phyloP scores from a whole-genome alignment of 2,113 vertebrate genomes.

The Macrotis lagotis region DNA sequence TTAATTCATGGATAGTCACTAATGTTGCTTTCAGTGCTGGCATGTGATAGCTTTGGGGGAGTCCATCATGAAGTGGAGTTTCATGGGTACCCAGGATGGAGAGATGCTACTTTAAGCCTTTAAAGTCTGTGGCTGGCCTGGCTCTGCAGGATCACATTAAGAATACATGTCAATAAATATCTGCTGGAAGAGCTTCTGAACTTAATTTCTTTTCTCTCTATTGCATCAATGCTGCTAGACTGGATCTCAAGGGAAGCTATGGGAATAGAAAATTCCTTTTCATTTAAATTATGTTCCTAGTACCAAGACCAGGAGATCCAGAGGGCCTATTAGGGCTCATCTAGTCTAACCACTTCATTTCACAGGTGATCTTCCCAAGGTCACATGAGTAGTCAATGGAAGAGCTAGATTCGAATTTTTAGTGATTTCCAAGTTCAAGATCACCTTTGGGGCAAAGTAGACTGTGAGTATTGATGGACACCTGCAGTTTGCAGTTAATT shows the following conservation, averaged over 20 bases:
- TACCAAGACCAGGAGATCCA: not conserved
- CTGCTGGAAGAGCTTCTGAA: not conserved
- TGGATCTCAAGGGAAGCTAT: not conserved
- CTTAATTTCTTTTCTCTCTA: not conserved
- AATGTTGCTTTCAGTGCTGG: not conserved
- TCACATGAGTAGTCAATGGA: not conserved
- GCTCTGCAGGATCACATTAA: not conserved
- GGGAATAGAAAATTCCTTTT: not conserved
- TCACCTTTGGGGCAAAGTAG: not conserved
- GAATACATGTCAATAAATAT: not conserved
- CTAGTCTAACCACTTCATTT: not conserved
- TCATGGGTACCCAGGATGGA: not conserved
- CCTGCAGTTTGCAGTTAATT: not conserved
- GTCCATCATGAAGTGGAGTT: not conserved
- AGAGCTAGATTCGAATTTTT: not conserved
- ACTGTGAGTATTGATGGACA: not conserved
- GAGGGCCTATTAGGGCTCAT: not conserved
- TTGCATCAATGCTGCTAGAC: not conserved
- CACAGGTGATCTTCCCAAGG: not conserved
- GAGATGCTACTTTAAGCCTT: not conserved
- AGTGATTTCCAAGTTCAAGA: not conserved
- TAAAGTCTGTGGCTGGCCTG: no score
- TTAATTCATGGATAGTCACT: no score
- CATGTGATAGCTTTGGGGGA: not conserved
- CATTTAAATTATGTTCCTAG: not conserved